A percentile compares a stretch with the other conserved stretches of the same genome.
Conservation (phyloP, 2,797 vertebrate genomes). For the Novumbra hubbsi region DNA sequence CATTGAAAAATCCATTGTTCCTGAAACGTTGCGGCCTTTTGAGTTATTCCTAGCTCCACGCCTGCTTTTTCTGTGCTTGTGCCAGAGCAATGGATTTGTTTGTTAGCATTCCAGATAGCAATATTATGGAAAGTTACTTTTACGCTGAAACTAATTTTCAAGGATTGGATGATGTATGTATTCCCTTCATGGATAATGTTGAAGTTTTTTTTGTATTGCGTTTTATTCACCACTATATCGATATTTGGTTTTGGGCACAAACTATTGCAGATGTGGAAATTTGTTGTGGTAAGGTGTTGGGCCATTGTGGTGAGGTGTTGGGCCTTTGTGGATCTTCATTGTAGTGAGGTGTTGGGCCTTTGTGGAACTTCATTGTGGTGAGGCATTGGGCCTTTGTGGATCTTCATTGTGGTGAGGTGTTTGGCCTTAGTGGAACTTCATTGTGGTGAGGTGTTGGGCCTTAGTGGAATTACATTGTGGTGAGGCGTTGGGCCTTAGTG, state of each 20-base stretch:
- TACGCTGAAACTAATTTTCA: neutral
- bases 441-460: neutral
- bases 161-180: neutral
- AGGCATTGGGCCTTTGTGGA: neutral
- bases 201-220: neutral
- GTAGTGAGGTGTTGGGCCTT: neutral
- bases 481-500: neutral
- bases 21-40: neutral
- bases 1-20: neutral
- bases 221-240: neutral
- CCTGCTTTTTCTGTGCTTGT: neutral
- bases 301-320: neutral
- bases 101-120: neutral
- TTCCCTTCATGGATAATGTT: neutral
- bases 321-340: neutral
- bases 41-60: neutral
- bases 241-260: neutral
- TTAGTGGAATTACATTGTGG: neutral
- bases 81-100: neutral
- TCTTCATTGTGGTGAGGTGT: neutral
- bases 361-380: neutral
- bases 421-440: neutral
- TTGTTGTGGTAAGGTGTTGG: neutral
- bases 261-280: neutral
- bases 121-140: neutral